Conservation (phyloP, 2,888 invertebrate species). For the Synanthedon tipuliformis region DNA sequence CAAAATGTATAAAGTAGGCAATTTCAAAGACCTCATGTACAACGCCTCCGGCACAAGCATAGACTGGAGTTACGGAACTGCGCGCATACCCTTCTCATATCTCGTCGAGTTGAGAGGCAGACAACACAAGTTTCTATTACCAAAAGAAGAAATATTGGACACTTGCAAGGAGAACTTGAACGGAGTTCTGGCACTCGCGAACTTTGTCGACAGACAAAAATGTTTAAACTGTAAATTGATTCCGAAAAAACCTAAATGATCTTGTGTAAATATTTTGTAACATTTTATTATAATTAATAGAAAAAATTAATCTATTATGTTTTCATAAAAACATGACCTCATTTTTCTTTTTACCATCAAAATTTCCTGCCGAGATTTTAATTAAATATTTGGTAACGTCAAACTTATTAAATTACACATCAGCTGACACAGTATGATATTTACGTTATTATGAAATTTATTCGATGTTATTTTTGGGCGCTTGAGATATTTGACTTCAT, state of each 20-base stretch:
- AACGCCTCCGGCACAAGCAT: slow-evolving; percentile 54
- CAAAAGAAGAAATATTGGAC: slow-evolving; percentile 41
- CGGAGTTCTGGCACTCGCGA: slow-evolving; percentile 37
- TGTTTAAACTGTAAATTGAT: slow-evolving; percentile 33
- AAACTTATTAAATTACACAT: no score
- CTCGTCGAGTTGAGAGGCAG: slow-evolving; percentile 51
- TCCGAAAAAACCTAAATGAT: slow-evolving; percentile 7
- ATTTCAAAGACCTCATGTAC: slow-evolving; percentile 59
- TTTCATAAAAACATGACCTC: not conserved
- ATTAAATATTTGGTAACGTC: no score
- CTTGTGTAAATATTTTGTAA: slow-evolving; percentile 9
- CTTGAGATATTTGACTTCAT: no score
- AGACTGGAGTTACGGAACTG: slow-evolving; percentile 60
- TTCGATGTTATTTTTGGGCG: no score
- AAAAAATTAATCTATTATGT: not conserved
- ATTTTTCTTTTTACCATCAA: no score
- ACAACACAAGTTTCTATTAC: slow-evolving; percentile 40
- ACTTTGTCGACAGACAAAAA: slow-evolving; percentile 41
- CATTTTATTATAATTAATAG: not conserved
- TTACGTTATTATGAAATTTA: no score
- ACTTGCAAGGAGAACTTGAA: slow-evolving; percentile 44
- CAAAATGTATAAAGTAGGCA: slow-evolving; percentile 58
- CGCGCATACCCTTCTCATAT: slow-evolving; percentile 53
- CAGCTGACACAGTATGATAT: no score
- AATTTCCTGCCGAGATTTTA: no score